phyloP scores from a whole-genome alignment of 2,113 vertebrate species.

The Toxostoma redivivum region DNA sequence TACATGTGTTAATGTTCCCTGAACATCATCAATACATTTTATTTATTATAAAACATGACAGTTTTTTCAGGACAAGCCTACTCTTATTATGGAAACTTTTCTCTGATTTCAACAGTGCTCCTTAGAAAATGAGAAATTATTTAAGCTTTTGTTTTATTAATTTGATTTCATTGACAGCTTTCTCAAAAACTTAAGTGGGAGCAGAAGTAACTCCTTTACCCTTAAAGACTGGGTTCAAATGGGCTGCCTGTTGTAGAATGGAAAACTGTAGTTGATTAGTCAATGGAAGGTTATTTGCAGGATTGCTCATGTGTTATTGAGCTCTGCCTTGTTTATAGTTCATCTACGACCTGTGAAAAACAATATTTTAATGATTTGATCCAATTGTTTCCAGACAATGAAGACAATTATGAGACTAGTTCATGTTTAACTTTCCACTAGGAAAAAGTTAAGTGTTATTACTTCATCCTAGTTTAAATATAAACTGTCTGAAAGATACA shows the following conservation, averaged over 20 bases:
- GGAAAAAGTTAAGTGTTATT: not conserved
- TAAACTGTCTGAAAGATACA: constrained; percentile 1
- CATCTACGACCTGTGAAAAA: not conserved
- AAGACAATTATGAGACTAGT: not conserved
- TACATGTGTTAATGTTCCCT: not conserved
- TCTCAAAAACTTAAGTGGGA: not conserved
- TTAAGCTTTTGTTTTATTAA: not conserved
- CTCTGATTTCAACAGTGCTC: not conserved
- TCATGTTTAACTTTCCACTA: constrained; percentile 8
- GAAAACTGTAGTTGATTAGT: not conserved
- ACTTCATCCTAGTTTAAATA: not conserved
- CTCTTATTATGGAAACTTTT: not conserved
- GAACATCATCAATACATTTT: accelerated
- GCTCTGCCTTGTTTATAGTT: not conserved
- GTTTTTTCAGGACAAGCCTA: not conserved
- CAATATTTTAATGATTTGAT: not conserved
- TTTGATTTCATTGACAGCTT: not conserved
- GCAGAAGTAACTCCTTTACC: not conserved
- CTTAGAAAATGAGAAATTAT: not conserved
- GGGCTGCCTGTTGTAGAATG: not conserved
- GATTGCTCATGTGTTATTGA: not conserved
- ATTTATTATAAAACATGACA: not conserved
- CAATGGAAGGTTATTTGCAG: not conserved
- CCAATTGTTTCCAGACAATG: not conserved
- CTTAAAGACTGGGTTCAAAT: not conserved